phyloP scores from a whole-genome alignment of 2,888 invertebrate species.

The Nebria brevicollis region DNA sequence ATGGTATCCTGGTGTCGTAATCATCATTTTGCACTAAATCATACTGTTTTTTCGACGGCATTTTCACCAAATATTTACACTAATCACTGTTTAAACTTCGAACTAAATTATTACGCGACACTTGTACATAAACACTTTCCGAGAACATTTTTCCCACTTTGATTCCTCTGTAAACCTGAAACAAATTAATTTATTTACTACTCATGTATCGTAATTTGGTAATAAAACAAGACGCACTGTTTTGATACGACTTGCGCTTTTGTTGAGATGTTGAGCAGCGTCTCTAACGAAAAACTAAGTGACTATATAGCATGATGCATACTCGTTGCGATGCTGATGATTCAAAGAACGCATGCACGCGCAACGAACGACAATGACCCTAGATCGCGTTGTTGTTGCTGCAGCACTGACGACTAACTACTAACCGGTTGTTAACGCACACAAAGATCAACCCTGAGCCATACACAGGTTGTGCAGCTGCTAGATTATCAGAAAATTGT shows the following conservation, averaged over 20 bases:
- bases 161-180: too few species aligned
- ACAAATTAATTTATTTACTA: too few species aligned
- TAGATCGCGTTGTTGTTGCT: neutral
- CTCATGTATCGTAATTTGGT: too few species aligned
- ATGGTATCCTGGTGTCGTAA: slow-evolving; percentile 94
- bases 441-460: neutral
- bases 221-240: too few species aligned
- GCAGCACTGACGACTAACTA: neutral
- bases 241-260: too few species aligned
- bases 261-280: too few species aligned
- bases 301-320: too few species aligned
- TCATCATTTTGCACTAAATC: slow-evolving; percentile 97
- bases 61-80: slow-evolving; percentile 64
- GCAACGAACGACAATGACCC: neutral
- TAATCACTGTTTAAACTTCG: slow-evolving; percentile 18
- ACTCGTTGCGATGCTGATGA: too few species aligned
- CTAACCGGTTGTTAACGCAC: neutral
- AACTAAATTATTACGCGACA: slow-evolving; percentile 56
- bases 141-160: too few species aligned
- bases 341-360: neutral
- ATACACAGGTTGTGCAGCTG: neutral
- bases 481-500: neutral
- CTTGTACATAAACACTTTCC: slow-evolving; percentile 6
- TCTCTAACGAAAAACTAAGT: too few species aligned
- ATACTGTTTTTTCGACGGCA: slow-evolving; percentile 91